phyloP scores from a whole-genome alignment of 2,797 vertebrate species.

The Rachycentron canadum region DNA sequence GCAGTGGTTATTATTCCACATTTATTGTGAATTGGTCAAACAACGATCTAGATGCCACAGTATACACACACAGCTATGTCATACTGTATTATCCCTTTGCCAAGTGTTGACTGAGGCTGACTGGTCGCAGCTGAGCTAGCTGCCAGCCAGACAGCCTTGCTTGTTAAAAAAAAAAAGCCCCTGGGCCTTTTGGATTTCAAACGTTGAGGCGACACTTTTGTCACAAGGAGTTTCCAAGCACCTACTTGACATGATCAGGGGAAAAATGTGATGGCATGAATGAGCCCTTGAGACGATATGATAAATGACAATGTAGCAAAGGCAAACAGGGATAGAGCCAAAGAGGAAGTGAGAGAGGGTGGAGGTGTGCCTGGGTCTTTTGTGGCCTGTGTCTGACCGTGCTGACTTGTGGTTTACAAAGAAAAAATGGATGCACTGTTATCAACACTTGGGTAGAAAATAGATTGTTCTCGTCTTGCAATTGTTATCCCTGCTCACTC shows the following conservation, averaged over 20 bases:
- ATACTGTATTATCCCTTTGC: constrained; percentile 45
- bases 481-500: constrained; percentile 50
- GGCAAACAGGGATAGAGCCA: constrained; percentile 34
- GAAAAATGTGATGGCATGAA: constrained; percentile 51
- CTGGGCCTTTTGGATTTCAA: constrained; percentile 55
- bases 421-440: constrained; percentile 63
- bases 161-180: constrained; percentile 54
- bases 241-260: constrained; percentile 63
- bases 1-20: not conserved
- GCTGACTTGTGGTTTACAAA: constrained; percentile 60
- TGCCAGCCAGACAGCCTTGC: constrained; percentile 57
- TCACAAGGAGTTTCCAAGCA: constrained; percentile 59
- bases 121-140: constrained; percentile 75
- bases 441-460: constrained; percentile 60
- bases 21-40: constrained; percentile 38
- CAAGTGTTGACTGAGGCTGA: constrained; percentile 64
- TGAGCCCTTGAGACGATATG: constrained; percentile 59
- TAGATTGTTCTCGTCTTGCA: constrained; percentile 53
- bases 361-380: constrained; percentile 16
- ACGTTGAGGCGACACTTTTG: constrained; percentile 65
- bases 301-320: constrained; percentile 60
- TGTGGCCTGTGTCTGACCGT: constrained; percentile 35
- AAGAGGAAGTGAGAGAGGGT: constrained; percentile 37
- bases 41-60: constrained; percentile 32
- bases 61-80: constrained; percentile 40